A percentile compares a stretch with the other conserved stretches of the same genome.
phyloP scores from a whole-genome alignment of 2,888 invertebrate genomes.

The Trileptium ribeirensis region DNA sequence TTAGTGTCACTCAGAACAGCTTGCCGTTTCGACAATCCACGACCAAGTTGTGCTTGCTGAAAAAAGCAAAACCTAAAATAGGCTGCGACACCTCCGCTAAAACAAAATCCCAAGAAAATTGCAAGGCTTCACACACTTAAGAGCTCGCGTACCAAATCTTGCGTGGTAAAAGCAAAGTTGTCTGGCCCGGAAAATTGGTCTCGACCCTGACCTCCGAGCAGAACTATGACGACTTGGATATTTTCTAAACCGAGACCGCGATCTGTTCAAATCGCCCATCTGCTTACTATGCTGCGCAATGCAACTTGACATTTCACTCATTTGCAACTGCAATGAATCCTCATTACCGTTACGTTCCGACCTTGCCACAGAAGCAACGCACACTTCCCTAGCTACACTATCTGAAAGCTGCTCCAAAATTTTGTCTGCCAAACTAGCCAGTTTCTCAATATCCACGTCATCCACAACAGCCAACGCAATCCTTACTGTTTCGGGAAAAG shows the following conservation, averaged over 20 bases:
- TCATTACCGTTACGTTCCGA: too few species aligned
- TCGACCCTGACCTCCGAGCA: background rate
- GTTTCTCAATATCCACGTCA: background rate
- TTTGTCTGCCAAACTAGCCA: background rate
- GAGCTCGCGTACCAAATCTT: background rate
- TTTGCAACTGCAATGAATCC: too few species aligned
- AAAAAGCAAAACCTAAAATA: background rate
- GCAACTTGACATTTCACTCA: too few species aligned
- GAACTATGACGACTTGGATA: background rate
- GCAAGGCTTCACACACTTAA: background rate
- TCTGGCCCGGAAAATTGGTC: background rate
- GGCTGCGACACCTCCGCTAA: background rate
- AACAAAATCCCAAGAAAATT: background rate
- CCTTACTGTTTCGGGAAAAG: background rate
- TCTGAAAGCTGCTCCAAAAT: background rate
- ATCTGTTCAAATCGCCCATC: background rate
- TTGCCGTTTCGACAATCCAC: too few species aligned
- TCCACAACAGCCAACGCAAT: background rate
- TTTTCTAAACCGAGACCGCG: background rate
- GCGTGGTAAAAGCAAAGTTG: background rate
- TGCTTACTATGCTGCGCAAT: background rate
- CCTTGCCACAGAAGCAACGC: too few species aligned
- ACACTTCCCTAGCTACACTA: too few species aligned
- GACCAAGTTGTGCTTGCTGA: background rate
- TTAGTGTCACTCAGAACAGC: too few species aligned